phyloP scores from a whole-genome alignment of 2,888 invertebrate species.

The Chymomyza procnemis region DNA sequence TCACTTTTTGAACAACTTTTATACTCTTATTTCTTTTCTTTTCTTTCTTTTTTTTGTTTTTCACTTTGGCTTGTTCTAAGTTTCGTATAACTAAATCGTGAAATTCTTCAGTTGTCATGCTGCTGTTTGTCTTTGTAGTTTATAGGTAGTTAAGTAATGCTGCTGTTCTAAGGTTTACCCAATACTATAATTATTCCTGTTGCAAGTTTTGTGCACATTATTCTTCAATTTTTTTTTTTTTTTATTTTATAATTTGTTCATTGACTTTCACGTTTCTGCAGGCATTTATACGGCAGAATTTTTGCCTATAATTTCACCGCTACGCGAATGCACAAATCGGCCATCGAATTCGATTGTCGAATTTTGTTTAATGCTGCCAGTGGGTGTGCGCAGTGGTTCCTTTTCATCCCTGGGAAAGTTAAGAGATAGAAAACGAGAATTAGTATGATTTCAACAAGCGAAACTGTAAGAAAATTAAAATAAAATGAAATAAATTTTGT shows the following conservation, averaged over 20 bases:
- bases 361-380: slow-evolving; percentile 85
- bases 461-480: slow-evolving; percentile 2
- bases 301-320: slow-evolving; percentile 91
- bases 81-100: neutral
- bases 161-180: neutral
- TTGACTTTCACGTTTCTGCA: slow-evolving; percentile 1
- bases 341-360: slow-evolving; percentile 91
- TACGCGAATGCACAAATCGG: slow-evolving; percentile 88
- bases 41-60: slow-evolving; percentile 1
- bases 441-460: neutral
- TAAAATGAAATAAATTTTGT: neutral
- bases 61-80: slow-evolving; percentile 45
- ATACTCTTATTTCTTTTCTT: neutral
- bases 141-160: slow-evolving; percentile 36
- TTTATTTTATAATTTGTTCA: neutral
- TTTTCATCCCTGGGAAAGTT: slow-evolving; percentile 85
- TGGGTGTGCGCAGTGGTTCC: slow-evolving; percentile 84
- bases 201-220: slow-evolving; percentile 52
- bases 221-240: no score
- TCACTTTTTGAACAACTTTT: neutral
- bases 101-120: slow-evolving; percentile 2
- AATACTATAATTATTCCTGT: slow-evolving; percentile 20
- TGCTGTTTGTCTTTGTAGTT: slow-evolving; percentile 17
- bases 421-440: neutral
- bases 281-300: slow-evolving; percentile 87